phyloP scores from a whole-genome alignment of 1,140 invertebrate genomes.

The Lepidurus arcticus region DNA sequence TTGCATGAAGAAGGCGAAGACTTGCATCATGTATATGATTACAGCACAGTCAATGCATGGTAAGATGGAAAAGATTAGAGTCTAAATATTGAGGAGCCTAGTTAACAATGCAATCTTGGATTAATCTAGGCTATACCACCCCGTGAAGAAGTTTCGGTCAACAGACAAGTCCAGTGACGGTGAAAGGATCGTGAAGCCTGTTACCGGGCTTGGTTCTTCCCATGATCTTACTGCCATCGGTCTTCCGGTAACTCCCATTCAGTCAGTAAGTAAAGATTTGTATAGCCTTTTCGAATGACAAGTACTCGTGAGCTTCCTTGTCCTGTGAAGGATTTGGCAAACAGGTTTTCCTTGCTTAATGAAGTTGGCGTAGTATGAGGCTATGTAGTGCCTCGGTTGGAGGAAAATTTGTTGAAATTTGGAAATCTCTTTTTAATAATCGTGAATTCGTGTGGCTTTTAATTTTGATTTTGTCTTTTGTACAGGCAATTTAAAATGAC shows the following conservation, averaged over 20 bases:
- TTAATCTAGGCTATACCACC: slow-evolving; percentile 66
- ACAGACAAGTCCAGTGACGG: slow-evolving; percentile 35
- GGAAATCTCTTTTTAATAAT: too few species aligned
- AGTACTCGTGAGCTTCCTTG: background rate
- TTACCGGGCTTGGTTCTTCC: background rate
- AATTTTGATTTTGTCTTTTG: too few species aligned
- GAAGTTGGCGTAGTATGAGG: too few species aligned
- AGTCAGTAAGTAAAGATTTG: slow-evolving; percentile 26
- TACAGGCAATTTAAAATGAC: too few species aligned
- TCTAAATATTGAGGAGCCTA: slow-evolving; percentile 31
- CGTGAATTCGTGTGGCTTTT: too few species aligned
- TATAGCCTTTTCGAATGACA: slow-evolving; percentile 20
- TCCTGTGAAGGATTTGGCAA: background rate
- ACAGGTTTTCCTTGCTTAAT: too few species aligned
- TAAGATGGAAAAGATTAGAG: slow-evolving; percentile 44
- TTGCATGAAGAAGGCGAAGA: slow-evolving; percentile 66
- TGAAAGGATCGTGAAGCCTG: background rate
- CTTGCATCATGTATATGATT: slow-evolving; percentile 79
- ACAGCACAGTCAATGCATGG: slow-evolving; percentile 76
- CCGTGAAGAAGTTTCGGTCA: slow-evolving; percentile 71
- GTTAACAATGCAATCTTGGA: slow-evolving; percentile 25
- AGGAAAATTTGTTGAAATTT: too few species aligned
- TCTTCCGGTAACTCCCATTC: slow-evolving; percentile 3
- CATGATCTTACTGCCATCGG: slow-evolving; percentile 10
- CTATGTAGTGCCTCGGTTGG: too few species aligned